Base-by-base conservation (phyloP, 2,888 invertebrate species). In the Entomobrya multifasciata region DNA sequence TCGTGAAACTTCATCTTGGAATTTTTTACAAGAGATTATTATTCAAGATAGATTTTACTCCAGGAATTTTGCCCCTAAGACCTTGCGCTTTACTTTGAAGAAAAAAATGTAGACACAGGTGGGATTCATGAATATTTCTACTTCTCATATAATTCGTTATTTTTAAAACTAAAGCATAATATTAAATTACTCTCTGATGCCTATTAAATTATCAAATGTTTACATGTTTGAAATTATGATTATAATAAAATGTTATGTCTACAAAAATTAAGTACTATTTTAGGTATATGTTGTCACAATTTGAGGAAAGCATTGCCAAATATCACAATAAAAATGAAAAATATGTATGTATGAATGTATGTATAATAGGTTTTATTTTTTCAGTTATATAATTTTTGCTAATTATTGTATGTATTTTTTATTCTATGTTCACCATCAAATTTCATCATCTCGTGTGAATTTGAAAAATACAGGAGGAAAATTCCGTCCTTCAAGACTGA, bases 341-440 rank as follows among this genome's bases (percentile, higher is more conserved):
- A 36, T 36, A 36, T 6, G 8, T 36, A 36, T 6, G 5, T 6
- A 36, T 36, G 8, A 36, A 36, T 36, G 8, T n/a, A n/a, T n/a
- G n/a, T n/a, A 36, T 36, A 36, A 36, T 36, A 36, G 4, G 4
- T 36, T 36, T 36, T 36, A 36, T 36, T 44, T 10, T 44, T 10
- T 11, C 11, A 44, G 44, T 44, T 5, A 5, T 44, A 8, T 44
- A 8, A 44, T 44, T 10, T 25, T 70, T 77, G 44, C 67, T 84
- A 80, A 86, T 80, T 85, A 25, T 79, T 87, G 78, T 30, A 84
- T 87, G 83, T 87, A 77, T 76, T 87, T 87, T 84, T 60, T 36
- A 62, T 67, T 84, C 87, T 85, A 90, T 89, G 89, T 89, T 89
- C 89, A 89, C 36, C 70, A 90, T 88, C 25, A 52, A 89, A 89